Evolutionary conservation across 2,888 invertebrate genomes (phyloP).

Genomic region (Drosophila greeni): DNA sequence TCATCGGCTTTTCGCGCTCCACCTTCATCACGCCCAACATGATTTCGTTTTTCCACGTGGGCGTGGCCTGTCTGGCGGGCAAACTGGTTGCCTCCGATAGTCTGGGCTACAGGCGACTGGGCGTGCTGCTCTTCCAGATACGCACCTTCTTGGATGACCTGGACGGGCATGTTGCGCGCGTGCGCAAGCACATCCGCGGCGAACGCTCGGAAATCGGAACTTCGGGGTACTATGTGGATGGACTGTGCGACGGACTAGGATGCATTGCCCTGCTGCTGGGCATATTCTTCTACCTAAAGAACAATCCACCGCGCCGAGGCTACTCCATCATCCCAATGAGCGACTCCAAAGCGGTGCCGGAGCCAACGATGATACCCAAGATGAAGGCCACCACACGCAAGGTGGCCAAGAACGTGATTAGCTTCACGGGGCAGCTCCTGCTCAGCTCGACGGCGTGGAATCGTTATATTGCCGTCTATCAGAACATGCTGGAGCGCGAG

Average conservation of each 20-base stretch:
- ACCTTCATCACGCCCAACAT: conserved; percentile 88
- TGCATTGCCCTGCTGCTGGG: conserved; percentile 86
- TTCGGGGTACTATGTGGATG: conserved; percentile 89
- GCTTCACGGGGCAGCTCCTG: conserved; percentile 85
- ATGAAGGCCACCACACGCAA: conserved; percentile 84
- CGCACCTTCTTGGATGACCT: conserved; percentile 91
- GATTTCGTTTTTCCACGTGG: conserved; percentile 89
- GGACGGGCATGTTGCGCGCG: conserved; percentile 91
- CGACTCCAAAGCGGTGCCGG: conserved; percentile 70
- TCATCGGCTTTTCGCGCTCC: conserved; percentile 83
- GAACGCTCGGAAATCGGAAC: conserved; percentile 90
- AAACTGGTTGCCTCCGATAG: conserved; percentile 87
- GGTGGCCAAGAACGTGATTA: conserved; percentile 83
- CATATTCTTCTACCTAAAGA: conserved; percentile 84
- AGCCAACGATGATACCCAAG: conserved; percentile 82
- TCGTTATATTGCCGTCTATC: conserved; percentile 89
- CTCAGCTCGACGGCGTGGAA: conserved; percentile 90
- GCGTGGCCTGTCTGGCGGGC: conserved; percentile 86
- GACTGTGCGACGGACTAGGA: conserved; percentile 88
- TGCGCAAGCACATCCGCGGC: conserved; percentile 86
- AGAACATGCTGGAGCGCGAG: conserved; percentile 85
- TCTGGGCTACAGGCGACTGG: conserved; percentile 85
- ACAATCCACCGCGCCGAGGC: conserved; percentile 86
- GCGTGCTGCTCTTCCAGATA: conserved; percentile 87
- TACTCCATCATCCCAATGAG: conserved; percentile 83